Evolutionary conservation across 2,888 invertebrate species (phyloP).

Genomic region (Odontothrips loti): DNA sequence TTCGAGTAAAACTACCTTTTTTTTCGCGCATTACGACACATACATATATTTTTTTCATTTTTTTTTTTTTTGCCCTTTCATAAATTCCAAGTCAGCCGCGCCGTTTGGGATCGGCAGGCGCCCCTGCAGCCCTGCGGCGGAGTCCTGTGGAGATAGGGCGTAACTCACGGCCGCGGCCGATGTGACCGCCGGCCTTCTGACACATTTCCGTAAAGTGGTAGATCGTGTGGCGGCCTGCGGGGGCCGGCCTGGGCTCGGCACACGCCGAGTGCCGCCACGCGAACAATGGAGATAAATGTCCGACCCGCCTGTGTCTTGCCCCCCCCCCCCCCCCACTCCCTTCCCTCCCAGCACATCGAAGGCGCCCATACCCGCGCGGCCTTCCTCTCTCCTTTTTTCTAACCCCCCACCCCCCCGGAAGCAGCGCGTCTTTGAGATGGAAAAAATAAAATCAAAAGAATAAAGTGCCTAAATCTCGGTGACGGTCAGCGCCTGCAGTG

Average conservation of each 20-base stretch:
- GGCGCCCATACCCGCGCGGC: background rate
- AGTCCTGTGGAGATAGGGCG: background rate
- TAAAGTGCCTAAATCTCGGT: no score
- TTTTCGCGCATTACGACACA: no score
- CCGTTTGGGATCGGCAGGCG: background rate
- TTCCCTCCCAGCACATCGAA: background rate
- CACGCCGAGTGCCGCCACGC: background rate
- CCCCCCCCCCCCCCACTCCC: background rate
- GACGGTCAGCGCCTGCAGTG: no score
- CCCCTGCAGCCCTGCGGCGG: background rate
- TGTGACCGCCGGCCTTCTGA: slow-evolving; percentile 5
- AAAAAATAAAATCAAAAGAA: background rate
- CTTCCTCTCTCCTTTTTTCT: background rate
- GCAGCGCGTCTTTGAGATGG: background rate
- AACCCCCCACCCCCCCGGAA: background rate
- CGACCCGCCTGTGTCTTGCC: background rate
- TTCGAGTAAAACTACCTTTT: no score
- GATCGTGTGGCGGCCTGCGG: background rate
- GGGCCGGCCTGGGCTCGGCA: no score
- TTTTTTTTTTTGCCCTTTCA: no score
- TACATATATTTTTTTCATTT: no score
- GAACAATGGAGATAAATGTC: slow-evolving; percentile 25
- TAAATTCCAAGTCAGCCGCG: no score
- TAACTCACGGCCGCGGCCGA: slow-evolving; percentile 12
- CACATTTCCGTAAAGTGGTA: slow-evolving; percentile 24